Percentiles rank a stretch among this genome's conserved stretches.
Conservation (phyloP, 2,113 vertebrate genomes). For the Bambusicola thoracicus region DNA sequence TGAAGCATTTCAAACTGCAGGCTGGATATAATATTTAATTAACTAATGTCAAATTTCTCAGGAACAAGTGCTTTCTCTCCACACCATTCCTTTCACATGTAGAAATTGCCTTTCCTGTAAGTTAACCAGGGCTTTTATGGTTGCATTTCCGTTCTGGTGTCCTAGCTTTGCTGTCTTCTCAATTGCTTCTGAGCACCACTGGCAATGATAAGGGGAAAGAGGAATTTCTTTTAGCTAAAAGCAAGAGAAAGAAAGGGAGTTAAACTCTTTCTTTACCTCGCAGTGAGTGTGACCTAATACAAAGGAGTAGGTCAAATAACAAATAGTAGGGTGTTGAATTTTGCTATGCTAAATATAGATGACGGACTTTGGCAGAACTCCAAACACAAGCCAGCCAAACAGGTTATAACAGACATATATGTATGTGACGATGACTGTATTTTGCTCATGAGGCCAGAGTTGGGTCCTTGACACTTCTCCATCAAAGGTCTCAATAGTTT, state of each 20-base stretch:
- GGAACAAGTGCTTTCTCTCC: background rate
- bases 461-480: background rate
- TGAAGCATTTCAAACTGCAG: background rate
- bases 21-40: background rate
- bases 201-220: background rate
- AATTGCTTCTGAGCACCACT: background rate
- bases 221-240: background rate
- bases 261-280: background rate
- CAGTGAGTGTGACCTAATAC: background rate
- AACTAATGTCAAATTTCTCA: background rate
- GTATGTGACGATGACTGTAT: background rate
- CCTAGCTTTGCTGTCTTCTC: background rate
- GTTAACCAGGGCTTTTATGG: background rate
- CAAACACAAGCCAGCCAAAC: background rate
- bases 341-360: background rate
- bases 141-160: background rate
- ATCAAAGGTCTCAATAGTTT: background rate
- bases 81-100: background rate
- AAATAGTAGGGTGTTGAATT: background rate
- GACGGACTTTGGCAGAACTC: background rate
- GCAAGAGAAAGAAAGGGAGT: background rate
- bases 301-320: background rate
- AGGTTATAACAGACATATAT: background rate
- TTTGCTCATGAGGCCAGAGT: background rate
- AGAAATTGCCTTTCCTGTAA: background rate